A percentile compares a stretch with the other conserved stretches of the same genome.
Conservation (phyloP, 2,113 vertebrate species). For the Himantopus leucocephalus region DNA sequence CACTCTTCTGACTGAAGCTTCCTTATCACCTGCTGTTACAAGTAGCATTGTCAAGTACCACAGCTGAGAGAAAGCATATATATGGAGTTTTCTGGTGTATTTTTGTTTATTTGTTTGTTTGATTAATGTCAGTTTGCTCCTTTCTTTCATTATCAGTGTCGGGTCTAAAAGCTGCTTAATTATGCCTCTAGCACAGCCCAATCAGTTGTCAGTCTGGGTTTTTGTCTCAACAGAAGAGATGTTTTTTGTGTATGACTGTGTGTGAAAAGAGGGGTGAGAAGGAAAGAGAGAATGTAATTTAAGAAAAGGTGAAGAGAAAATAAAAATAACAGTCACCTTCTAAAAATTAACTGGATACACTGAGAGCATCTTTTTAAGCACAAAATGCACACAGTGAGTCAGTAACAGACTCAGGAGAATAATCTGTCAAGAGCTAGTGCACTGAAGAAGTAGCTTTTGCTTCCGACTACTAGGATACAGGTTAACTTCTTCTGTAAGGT, state of each 20-base stretch:
- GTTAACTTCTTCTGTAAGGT: neutral
- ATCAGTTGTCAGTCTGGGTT: neutral
- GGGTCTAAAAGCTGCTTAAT: neutral
- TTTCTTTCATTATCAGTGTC: neutral
- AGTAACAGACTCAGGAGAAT: neutral
- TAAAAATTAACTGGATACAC: neutral
- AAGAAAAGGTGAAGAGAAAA: neutral
- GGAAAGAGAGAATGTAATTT: neutral
- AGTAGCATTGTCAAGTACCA: neutral
- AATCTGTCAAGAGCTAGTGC: neutral
- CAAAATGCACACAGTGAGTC: neutral
- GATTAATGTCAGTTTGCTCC: neutral
- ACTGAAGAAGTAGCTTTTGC: neutral
- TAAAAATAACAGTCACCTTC: neutral
- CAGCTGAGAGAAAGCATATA: neutral
- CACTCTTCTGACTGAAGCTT: conserved; percentile 20
- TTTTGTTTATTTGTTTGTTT: conserved; percentile 30
- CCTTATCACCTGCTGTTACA: conserved; percentile 22
- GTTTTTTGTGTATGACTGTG: neutral
- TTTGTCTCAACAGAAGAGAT: fast-evolving
- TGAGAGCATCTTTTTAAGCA: neutral
- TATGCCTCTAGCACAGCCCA: neutral
- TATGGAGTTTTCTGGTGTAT: fast-evolving
- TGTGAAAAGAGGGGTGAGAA: neutral
- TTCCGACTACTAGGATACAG: neutral